Percentiles rank a stretch among this genome's conserved stretches.
Evolutionary conservation across 2,113 vertebrate species (phyloP).

Genomic region (Scartelaos histophorus): DNA sequence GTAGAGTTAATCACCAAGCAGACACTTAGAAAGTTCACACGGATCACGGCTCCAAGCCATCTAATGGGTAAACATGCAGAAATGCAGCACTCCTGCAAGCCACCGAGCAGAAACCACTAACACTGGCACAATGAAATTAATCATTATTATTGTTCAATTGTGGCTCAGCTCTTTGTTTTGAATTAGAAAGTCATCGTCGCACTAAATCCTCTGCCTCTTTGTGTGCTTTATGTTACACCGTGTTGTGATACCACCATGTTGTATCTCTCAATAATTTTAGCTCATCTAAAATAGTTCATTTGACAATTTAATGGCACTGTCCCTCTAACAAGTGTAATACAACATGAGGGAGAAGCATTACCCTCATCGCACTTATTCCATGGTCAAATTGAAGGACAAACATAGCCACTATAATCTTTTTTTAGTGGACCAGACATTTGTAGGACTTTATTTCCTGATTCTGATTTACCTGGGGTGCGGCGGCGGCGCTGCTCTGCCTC

Average conservation of each 20-base stretch:
- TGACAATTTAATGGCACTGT: constrained; percentile 56
- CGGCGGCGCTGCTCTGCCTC: constrained; percentile 41
- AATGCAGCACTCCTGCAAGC: constrained; percentile 45
- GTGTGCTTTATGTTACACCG: not conserved
- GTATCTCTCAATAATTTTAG: constrained; percentile 38
- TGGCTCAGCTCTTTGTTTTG: constrained; percentile 19
- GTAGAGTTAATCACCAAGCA: constrained; percentile 85
- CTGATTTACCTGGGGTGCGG: constrained; percentile 64
- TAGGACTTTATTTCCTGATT: constrained; percentile 63
- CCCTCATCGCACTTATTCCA: constrained; percentile 61
- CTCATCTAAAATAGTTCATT: constrained; percentile 47
- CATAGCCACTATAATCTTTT: constrained; percentile 53
- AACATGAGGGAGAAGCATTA: constrained; percentile 55
- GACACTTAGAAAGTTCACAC: constrained; percentile 79
- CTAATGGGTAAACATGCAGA: constrained; percentile 73
- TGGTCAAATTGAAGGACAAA: constrained; percentile 75
- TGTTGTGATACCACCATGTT: too few species aligned
- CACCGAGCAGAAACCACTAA: constrained; percentile 22
- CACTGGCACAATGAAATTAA: constrained; percentile 16
- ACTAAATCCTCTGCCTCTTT: not conserved
- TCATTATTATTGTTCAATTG: constrained; percentile 32
- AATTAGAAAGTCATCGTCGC: not conserved
- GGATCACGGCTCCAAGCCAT: constrained; percentile 78
- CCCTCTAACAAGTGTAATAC: constrained; percentile 65
- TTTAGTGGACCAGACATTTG: constrained; percentile 61